These are phyloP conservation scores for Eptesicus fuscus DNA, from an alignment of 2,113 vertebrate genomes.

Conservation along the genomic window DNA sequence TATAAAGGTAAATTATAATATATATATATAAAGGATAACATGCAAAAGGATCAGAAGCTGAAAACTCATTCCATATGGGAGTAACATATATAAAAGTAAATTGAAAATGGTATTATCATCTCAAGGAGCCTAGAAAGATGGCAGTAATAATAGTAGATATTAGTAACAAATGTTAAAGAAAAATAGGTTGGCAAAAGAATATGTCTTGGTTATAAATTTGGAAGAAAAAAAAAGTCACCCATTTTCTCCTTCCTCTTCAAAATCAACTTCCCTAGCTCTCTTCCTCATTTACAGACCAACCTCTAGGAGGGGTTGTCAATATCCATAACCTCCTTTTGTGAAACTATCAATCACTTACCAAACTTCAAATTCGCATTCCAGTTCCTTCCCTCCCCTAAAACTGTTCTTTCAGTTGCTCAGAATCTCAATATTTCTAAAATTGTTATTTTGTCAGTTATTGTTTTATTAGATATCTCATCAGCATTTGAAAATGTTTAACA, in stretches of 20 bases:
- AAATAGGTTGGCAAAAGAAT: background rate
- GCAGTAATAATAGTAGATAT: background rate
- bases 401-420: background rate
- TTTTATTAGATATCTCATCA: background rate
- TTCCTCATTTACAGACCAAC: background rate
- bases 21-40: background rate
- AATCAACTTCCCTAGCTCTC: background rate
- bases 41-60: background rate
- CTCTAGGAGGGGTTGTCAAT: background rate
- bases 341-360: background rate
- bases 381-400: fast-evolving
- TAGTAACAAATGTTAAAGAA: background rate
- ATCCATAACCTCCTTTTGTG: background rate
- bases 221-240: background rate
- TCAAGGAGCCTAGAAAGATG: background rate
- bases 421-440: background rate
- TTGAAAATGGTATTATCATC: background rate
- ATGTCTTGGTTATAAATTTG: background rate
- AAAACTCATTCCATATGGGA: background rate
- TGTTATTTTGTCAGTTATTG: background rate
- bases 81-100: background rate
- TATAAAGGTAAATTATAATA: background rate
- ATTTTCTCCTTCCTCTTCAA: background rate
- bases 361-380: background rate
- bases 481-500: background rate